Percentiles rank a stretch among this genome's conserved stretches.
Conservation (phyloP, 2,888 invertebrate genomes). For the Cenopis cana region DNA sequence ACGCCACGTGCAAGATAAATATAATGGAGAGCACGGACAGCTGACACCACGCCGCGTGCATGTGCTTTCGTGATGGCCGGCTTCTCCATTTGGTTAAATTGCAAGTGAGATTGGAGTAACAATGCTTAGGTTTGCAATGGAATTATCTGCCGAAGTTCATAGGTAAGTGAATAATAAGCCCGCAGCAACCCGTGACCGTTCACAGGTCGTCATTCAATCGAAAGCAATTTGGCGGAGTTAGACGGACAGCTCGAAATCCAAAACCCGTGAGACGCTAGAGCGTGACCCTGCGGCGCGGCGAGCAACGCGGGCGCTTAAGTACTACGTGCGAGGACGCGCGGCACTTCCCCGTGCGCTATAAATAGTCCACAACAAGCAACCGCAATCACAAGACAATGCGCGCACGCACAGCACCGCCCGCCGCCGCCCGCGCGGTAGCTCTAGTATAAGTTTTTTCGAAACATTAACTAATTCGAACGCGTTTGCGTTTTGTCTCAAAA, state of each 20-base stretch:
- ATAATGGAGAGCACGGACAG: no score
- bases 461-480: no score
- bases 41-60: no score
- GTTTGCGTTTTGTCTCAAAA: no score
- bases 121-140: background rate
- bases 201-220: conserved; percentile 36
- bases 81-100: no score
- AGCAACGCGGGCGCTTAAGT: conserved; percentile 8
- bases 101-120: no score
- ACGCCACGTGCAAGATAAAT: no score
- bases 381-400: conserved; percentile 31
- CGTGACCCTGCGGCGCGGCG: background rate
- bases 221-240: conserved; percentile 29
- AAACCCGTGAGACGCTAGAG: conserved; percentile 35
- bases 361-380: conserved; percentile 14
- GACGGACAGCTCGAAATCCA: conserved; percentile 29
- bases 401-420: background rate
- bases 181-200: conserved; percentile 14
- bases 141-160: conserved; percentile 8
- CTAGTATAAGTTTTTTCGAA: no score
- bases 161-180: conserved; percentile 26
- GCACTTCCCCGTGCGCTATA: conserved; percentile 24
- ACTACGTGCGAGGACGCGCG: background rate
- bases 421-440: no score
- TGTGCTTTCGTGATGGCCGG: no score